Evolutionary conservation across 2,797 vertebrate genomes (phyloP).

Genomic region (Apogon talboti): DNA sequence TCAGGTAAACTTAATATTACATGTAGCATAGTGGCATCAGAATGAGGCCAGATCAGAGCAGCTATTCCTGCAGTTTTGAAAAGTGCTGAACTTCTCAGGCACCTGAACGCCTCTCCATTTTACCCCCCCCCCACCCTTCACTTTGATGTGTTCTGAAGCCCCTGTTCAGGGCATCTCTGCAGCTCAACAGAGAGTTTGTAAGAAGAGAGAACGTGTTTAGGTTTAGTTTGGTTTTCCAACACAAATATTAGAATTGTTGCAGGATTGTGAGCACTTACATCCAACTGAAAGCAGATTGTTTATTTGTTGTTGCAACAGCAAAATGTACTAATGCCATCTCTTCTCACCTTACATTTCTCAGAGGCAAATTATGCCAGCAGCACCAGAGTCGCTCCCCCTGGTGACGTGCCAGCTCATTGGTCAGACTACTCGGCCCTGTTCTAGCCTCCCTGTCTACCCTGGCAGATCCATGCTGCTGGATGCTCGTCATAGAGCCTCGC

Average conservation of each 20-base stretch:
- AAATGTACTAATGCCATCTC: slow-evolving; percentile 17
- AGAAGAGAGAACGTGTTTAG: neutral
- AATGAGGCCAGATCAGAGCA: slow-evolving; percentile 16
- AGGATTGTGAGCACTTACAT: neutral
- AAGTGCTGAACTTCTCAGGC: neutral
- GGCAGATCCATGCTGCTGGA: slow-evolving; percentile 96
- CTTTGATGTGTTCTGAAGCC: neutral
- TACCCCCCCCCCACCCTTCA: neutral
- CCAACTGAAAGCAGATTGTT: neutral
- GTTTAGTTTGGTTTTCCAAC: neutral
- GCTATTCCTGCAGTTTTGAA: slow-evolving; percentile 21
- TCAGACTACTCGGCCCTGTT: slow-evolving; percentile 87
- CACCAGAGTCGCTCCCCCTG: slow-evolving; percentile 90
- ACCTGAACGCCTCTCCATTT: neutral
- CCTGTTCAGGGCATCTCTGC: neutral
- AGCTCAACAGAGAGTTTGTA: neutral
- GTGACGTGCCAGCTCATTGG: slow-evolving; percentile 92
- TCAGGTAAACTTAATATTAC: slow-evolving; percentile 25
- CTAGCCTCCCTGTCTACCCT: slow-evolving; percentile 88
- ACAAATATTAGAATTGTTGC: slow-evolving; percentile 1
- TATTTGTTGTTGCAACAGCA: neutral
- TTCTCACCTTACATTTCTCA: slow-evolving; percentile 70
- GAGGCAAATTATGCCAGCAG: slow-evolving; percentile 98
- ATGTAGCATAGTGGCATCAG: slow-evolving; percentile 17
- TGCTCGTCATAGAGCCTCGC: slow-evolving; percentile 91